Percentiles rank a stretch among this genome's conserved stretches.
phyloP scores from a whole-genome alignment of 2,113 vertebrate species.

The Plecturocebus donacophilus region DNA sequence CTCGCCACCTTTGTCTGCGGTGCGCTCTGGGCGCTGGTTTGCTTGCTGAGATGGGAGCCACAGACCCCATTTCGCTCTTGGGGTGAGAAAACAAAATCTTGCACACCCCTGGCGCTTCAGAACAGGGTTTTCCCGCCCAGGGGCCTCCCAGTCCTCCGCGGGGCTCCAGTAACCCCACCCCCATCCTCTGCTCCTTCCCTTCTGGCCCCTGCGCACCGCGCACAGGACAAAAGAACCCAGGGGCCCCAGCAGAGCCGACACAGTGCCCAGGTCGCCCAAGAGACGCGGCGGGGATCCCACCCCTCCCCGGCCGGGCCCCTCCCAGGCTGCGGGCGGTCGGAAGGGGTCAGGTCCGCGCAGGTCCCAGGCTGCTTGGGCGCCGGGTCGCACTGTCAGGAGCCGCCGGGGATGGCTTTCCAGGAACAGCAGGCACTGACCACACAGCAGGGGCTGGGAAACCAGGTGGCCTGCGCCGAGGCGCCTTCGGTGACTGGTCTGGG shows the following conservation, averaged over 20 bases:
- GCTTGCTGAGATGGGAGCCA: background rate
- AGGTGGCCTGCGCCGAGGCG: conserved; percentile 33
- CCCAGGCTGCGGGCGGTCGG: background rate
- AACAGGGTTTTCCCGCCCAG: conserved; percentile 74
- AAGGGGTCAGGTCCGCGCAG: background rate
- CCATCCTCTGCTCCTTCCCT: conserved; percentile 37
- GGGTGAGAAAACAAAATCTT: background rate
- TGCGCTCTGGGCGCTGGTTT: background rate
- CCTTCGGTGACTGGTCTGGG: background rate
- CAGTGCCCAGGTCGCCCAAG: conserved; percentile 29
- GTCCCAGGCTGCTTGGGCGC: background rate
- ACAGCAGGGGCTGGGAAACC: conserved; percentile 39
- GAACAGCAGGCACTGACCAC: conserved; percentile 67
- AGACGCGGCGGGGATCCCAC: conserved; percentile 33
- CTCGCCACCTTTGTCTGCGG: conserved; percentile 75
- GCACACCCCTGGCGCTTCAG: background rate
- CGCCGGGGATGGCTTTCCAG: conserved; percentile 78
- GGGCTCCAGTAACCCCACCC: conserved; percentile 64
- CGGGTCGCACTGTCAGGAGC: conserved; percentile 30
- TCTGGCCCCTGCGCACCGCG: conserved; percentile 38
- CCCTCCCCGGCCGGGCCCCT: background rate
- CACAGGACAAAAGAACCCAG: conserved; percentile 79
- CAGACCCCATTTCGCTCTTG: background rate
- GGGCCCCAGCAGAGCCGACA: conserved; percentile 4
- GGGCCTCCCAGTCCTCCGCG: conserved; percentile 34